phyloP scores from a whole-genome alignment of 2,888 invertebrate species.

The Lapara coniferarum region DNA sequence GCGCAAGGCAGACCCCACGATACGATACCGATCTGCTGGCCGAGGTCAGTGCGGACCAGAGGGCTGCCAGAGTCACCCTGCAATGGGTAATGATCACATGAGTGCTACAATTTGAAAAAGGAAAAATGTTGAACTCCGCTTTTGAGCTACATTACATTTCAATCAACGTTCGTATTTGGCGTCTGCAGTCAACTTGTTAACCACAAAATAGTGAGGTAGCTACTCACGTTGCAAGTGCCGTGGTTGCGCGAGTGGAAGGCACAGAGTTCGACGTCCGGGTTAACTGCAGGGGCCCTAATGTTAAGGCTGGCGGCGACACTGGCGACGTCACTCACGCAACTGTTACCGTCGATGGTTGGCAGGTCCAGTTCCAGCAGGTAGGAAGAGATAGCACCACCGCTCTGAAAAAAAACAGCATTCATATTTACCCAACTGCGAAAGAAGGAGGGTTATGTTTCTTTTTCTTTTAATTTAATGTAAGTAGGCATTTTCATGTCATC shows the following conservation, averaged over 20 bases:
- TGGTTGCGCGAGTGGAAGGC: conserved; percentile 49
- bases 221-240: conserved; percentile 64
- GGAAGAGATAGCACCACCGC: conserved; percentile 51
- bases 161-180: too few relatives aligned
- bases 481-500: too few relatives aligned
- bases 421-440: too few relatives aligned
- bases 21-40: conserved; percentile 58
- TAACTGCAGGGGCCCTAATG: conserved; percentile 48
- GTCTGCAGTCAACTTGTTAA: not conserved
- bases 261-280: conserved; percentile 61
- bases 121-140: too few relatives aligned
- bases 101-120: too few relatives aligned
- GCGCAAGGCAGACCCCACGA: conserved; percentile 72
- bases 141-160: too few relatives aligned
- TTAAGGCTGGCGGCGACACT: conserved; percentile 42
- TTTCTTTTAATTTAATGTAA: too few relatives aligned
- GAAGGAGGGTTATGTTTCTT: too few relatives aligned
- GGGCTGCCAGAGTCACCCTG: conserved; percentile 69
- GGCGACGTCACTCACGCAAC: conserved; percentile 41
- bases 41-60: conserved; percentile 40
- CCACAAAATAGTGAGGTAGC: not conserved
- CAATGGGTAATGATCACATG: not conserved
- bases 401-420: conserved; percentile 36
- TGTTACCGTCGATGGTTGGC: conserved; percentile 42
- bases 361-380: conserved; percentile 42